Evolutionary conservation across 2,797 vertebrate species (phyloP).

Genomic region (Clangula hyemalis): DNA sequence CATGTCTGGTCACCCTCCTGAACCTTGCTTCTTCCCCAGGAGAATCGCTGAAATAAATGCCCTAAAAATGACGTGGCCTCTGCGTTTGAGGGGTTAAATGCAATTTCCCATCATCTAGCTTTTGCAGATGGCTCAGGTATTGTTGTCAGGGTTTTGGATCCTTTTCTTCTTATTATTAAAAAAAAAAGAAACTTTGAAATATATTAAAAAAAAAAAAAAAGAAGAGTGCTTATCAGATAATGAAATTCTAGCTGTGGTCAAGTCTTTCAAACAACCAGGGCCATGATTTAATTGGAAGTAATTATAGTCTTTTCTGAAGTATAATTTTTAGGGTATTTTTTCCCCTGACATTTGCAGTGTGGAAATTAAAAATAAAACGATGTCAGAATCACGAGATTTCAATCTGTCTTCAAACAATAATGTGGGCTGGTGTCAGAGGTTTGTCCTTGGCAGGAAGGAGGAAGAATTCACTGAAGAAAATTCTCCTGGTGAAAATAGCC

Average conservation of each 20-base stretch:
- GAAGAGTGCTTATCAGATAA: constrained; percentile 73
- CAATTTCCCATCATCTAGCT: constrained; percentile 14
- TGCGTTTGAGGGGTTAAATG: constrained; percentile 9
- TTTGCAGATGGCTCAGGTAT: constrained; percentile 60
- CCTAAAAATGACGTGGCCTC: constrained; percentile 15
- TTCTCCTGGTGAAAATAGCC: neutral
- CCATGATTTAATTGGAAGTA: constrained; percentile 75
- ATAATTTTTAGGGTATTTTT: constrained; percentile 76
- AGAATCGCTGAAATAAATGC: neutral
- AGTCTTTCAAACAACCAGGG: constrained; percentile 72
- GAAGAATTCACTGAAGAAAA: constrained; percentile 32
- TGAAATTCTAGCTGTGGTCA: constrained; percentile 73
- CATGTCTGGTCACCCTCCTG: constrained; percentile 16
- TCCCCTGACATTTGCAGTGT: constrained; percentile 71
- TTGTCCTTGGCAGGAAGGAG: constrained; percentile 58
- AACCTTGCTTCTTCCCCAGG: neutral
- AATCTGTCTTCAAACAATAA: constrained; percentile 69
- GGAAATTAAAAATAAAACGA: constrained; percentile 72
- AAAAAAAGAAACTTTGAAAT: constrained; percentile 65
- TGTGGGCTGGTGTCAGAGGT: constrained; percentile 65
- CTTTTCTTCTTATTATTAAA: constrained; percentile 50
- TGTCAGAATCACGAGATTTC: constrained; percentile 68
- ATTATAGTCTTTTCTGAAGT: constrained; percentile 76
- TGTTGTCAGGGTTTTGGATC: constrained; percentile 26
- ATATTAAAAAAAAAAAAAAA: neutral